phyloP scores from a whole-genome alignment of 2,113 vertebrate species.

The Corynorhinus townsendii region DNA sequence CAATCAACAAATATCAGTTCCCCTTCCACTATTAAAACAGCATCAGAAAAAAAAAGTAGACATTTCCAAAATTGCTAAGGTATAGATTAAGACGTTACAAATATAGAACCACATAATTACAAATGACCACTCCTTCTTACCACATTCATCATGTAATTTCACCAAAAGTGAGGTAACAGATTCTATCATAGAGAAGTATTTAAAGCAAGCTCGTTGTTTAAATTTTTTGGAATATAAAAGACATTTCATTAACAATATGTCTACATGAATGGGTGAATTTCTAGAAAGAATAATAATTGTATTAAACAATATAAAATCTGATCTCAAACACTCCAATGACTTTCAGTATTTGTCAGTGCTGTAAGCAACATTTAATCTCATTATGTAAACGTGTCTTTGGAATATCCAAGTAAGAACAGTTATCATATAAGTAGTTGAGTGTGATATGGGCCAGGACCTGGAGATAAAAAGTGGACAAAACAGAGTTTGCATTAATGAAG shows the following conservation, averaged over 20 bases:
- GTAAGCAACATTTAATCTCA: background rate
- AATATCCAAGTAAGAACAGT: background rate
- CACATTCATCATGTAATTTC: background rate
- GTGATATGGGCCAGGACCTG: background rate
- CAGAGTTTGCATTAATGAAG: background rate
- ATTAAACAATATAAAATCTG: background rate
- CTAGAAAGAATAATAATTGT: background rate
- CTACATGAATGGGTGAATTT: background rate
- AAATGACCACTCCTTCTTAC: background rate
- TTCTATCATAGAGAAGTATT: background rate
- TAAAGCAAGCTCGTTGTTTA: background rate
- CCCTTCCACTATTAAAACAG: background rate
- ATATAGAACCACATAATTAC: slow-evolving; percentile 21
- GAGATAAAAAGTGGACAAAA: background rate
- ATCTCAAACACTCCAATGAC: background rate
- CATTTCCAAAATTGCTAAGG: background rate
- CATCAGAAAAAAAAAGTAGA: background rate
- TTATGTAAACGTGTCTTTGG: background rate
- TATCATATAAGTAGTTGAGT: background rate
- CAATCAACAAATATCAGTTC: background rate
- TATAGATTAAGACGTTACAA: background rate
- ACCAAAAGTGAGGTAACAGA: background rate
- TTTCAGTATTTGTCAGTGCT: background rate
- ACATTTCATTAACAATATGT: background rate
- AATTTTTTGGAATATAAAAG: background rate